Percentiles rank a stretch among this genome's conserved stretches.
Conservation (phyloP, 2,113 vertebrate genomes). For the Thunnus thynnus region DNA sequence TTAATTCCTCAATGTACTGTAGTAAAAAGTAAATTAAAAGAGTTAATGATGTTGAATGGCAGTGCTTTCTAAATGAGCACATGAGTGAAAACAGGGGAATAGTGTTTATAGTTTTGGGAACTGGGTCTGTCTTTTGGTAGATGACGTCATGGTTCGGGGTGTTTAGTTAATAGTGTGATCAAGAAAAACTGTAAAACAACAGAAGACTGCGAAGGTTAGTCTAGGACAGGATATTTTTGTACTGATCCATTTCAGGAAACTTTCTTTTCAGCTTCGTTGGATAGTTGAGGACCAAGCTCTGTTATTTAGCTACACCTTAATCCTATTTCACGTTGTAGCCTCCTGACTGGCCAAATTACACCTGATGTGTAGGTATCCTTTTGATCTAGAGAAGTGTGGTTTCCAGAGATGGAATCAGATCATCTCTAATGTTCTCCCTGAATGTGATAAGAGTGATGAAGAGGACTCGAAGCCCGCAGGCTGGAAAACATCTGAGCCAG, state of each 20-base stretch:
- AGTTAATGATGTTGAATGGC: too few species aligned
- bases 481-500: slow-evolving; percentile 35
- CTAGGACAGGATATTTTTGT: neutral
- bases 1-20: too few species aligned
- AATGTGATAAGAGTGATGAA: slow-evolving; percentile 37
- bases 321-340: slow-evolving; percentile 11
- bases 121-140: too few species aligned
- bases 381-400: slow-evolving; percentile 31
- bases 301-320: slow-evolving; percentile 8
- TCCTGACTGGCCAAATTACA: slow-evolving; percentile 13
- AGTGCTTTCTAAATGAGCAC: too few species aligned
- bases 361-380: slow-evolving; percentile 7
- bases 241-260: too few species aligned
- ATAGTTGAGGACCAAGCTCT: neutral
- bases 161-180: too few species aligned
- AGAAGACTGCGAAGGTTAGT: neutral
- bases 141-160: too few species aligned
- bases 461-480: slow-evolving; percentile 21
- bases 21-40: too few species aligned
- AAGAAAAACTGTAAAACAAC: too few species aligned
- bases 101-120: too few species aligned
- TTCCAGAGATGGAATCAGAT: slow-evolving; percentile 36
- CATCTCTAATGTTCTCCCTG: slow-evolving; percentile 43
- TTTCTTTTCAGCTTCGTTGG: slow-evolving; percentile 1
- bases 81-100: too few species aligned